phyloP scores from a whole-genome alignment of 2,888 invertebrate species.

The Cylindroiulus punctatus region DNA sequence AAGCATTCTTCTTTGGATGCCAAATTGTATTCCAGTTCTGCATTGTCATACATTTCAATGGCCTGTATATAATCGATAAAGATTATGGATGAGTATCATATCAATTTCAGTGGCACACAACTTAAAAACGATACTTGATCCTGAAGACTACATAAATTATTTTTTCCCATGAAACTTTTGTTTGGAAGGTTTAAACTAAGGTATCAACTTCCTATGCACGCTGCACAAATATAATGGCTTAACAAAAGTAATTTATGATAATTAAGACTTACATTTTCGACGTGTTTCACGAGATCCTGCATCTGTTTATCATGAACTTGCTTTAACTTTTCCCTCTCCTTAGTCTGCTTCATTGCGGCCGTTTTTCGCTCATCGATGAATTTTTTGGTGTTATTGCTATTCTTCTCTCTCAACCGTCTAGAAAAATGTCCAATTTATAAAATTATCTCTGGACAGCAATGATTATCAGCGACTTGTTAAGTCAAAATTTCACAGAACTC shows the following conservation, averaged over 20 bases:
- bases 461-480: too few relatives aligned
- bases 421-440: constrained; percentile 50
- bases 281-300: constrained; percentile 75
- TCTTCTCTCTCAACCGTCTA: constrained; percentile 88
- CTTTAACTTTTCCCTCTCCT: constrained; percentile 91
- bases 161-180: too few relatives aligned
- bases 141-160: too few relatives aligned
- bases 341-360: constrained; percentile 86
- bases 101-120: background rate
- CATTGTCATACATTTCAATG: constrained; percentile 93
- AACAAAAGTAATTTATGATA: background rate
- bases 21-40: constrained; percentile 89
- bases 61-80: constrained; percentile 71
- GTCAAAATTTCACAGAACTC: too few relatives aligned
- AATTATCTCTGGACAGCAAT: background rate
- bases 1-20: constrained; percentile 89
- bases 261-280: constrained; percentile 62
- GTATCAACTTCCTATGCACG: too few relatives aligned
- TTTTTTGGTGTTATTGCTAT: constrained; percentile 96
- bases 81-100: constrained; percentile 28
- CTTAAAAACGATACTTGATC: background rate
- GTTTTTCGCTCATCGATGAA: constrained; percentile 95
- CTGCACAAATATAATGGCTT: too few relatives aligned
- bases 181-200: too few relatives aligned
- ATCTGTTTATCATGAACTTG: constrained; percentile 91